phyloP scores from a whole-genome alignment of 2,113 vertebrate genomes.

The Microcebus murinus region DNA sequence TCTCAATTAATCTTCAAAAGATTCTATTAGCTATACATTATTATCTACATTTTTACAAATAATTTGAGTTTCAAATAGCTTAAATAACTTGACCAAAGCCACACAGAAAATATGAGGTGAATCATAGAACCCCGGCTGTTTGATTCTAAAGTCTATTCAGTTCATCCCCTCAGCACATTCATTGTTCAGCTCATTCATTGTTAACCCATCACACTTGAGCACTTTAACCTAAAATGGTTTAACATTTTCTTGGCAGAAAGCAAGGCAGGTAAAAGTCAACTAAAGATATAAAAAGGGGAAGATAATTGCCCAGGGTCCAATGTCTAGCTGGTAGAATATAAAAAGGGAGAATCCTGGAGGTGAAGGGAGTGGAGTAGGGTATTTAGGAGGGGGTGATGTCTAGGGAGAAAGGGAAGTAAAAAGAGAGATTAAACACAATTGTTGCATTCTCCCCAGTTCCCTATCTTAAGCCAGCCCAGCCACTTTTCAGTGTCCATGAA shows the following conservation, averaged over 20 bases:
- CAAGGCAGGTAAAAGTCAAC: neutral
- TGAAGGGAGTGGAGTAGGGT: neutral
- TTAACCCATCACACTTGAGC: neutral
- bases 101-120: neutral
- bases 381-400: neutral
- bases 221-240: neutral
- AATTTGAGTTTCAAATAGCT: neutral
- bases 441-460: neutral
- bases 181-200: neutral
- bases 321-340: neutral
- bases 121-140: neutral
- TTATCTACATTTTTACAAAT: conserved; percentile 1
- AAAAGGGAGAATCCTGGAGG: neutral
- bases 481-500: neutral
- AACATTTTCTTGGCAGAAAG: neutral
- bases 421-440: neutral
- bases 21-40: neutral
- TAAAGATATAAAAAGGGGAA: neutral
- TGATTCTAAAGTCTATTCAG: neutral
- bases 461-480: neutral
- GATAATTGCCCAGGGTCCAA: neutral
- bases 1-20: conserved; percentile 16
- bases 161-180: neutral
- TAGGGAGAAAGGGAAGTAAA: neutral
- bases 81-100: neutral